Evolutionary conservation across 1,140 invertebrate genomes (phyloP), one percentile per base, ranked within the genome.

Genomic region (Harlomillsia oculata): DNA sequence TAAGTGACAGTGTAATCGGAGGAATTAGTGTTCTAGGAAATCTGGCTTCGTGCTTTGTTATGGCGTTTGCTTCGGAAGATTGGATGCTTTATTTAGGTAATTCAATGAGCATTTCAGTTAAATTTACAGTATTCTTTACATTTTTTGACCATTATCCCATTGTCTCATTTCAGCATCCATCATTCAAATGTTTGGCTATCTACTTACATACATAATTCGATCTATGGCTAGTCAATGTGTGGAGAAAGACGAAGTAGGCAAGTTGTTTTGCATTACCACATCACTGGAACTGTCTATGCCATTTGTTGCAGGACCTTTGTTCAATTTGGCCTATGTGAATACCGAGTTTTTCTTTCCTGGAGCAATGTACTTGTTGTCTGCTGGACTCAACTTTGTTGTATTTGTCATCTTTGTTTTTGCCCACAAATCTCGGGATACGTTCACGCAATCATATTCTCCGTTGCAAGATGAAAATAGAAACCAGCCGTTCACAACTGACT

Each of bases 81-180:
- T 50, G 34, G 30, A 50, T 50, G 48, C 36, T 50, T 32, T 50
- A 37, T 26, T n/a, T 50, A 9, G 48, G 48, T 50, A 50, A 37
- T 2, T 1, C 1, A 48, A 46, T 25, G 18, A 13, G 11, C 3
- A 5, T 18, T 30, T n/a, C 21, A 20, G 9, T 26, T 3, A 29
- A 1, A 13, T 30, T 30, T 30, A n/a, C 2, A 16, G 11, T 8
- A n/a, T 29, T 29, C 13, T 4, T 16, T 26, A 45, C 23, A 25
- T 25, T 14, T 23, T 3, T 4, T 20, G n/a, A 9, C 26, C 21
- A 23, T 44, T 28, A 39, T n/a, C 1, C 13, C 26, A 25, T 28
- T 46, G 23, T 29, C 21, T 49, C 23, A 36, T 37, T 20, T 3
- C 28, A 50, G 48, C 32, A 26, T 50, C 48, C 0, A 30, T 39